These are phyloP conservation scores for Neocloeon triangulifer DNA, from an alignment of 1,140 invertebrate genomes.

Conservation along the genomic window DNA sequence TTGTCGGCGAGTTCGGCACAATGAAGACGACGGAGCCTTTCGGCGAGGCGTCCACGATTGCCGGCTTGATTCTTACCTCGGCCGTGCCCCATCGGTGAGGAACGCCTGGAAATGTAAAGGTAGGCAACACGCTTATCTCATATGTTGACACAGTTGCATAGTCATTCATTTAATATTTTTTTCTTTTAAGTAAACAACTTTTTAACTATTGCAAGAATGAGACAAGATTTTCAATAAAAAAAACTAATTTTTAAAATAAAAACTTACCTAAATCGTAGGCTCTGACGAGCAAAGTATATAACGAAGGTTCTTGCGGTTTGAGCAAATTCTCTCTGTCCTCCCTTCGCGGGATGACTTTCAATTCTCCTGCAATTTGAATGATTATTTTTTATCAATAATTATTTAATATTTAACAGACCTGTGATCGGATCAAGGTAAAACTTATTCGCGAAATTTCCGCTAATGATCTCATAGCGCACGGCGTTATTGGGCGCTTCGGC, in stretches of 20 bases:
- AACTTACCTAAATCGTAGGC: conserved; percentile 49
- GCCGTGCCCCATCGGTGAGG: conserved; percentile 42
- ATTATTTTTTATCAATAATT: conserved; percentile 11
- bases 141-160: background rate
- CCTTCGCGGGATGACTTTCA: conserved; percentile 10
- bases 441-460: conserved; percentile 54
- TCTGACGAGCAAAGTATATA: conserved; percentile 32
- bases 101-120: conserved; percentile 21
- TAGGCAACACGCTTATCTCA: background rate
- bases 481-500: conserved; percentile 66
- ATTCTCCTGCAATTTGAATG: conserved; percentile 15
- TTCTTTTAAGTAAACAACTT: background rate
- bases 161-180: no score
- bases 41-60: conserved; percentile 37
- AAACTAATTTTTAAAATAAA: background rate
- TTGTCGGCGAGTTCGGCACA: conserved; percentile 32
- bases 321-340: conserved; percentile 15
- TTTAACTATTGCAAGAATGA: no score
- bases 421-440: conserved; percentile 54
- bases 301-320: conserved; percentile 20
- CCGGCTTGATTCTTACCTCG: conserved; percentile 38
- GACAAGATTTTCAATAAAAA: conserved; percentile 4
- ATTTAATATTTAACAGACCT: conserved; percentile 30
- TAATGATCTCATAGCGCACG: conserved; percentile 60
- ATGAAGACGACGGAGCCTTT: conserved; percentile 43